phyloP scores from a whole-genome alignment of 1,140 invertebrate species.

The Zeugodacus cucurbitae region DNA sequence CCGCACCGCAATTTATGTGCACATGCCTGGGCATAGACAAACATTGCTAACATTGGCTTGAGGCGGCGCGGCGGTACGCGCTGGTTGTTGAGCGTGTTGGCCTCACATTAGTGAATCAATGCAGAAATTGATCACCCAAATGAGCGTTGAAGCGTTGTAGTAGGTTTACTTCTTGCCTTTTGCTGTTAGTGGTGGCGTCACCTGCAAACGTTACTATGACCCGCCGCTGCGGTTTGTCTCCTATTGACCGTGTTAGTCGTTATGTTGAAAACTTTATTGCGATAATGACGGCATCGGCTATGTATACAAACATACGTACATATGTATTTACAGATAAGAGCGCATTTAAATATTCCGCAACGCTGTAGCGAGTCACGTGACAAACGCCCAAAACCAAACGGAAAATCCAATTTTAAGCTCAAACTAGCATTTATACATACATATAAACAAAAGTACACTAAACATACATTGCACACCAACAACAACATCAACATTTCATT shows the following conservation, averaged over 20 bases:
- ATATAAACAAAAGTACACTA: neutral
- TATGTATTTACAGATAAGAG: neutral
- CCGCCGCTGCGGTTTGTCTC: neutral
- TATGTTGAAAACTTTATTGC: neutral
- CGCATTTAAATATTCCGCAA: neutral
- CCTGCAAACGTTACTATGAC: neutral
- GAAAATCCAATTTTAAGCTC: neutral
- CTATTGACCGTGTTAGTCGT: neutral
- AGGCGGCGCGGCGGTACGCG: neutral
- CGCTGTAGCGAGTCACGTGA: neutral
- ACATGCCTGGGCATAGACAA: neutral
- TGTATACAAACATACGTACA: too few species aligned
- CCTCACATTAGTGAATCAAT: neutral
- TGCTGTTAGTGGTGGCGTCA: neutral
- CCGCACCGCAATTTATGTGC: conserved; percentile 28
- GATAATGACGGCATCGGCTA: neutral
- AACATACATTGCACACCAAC: neutral
- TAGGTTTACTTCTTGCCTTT: neutral
- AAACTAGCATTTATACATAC: neutral
- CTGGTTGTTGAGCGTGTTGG: neutral
- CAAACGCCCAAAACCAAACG: neutral
- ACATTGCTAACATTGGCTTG: neutral
- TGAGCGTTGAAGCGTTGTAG: neutral
- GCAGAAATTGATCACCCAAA: neutral
- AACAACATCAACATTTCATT: neutral